Evolutionary conservation across 2,797 vertebrate genomes (phyloP).

Genomic region (Bryconaethiops microstoma): DNA sequence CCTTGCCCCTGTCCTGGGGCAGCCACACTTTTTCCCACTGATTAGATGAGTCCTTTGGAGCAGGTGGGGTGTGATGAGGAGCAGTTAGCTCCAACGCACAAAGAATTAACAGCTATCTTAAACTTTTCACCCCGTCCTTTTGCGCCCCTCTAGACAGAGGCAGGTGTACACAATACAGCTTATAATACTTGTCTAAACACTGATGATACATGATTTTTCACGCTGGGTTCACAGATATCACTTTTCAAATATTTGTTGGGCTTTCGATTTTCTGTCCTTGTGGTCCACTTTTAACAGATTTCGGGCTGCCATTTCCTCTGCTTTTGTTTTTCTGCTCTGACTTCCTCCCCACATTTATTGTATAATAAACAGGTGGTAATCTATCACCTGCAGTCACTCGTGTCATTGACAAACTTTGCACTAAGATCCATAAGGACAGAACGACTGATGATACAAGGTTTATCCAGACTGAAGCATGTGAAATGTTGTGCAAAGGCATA

Average conservation of each 20-base stretch:
- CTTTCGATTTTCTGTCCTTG: not conserved
- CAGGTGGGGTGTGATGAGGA: not conserved
- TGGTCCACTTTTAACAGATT: not conserved
- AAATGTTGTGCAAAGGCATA: no score
- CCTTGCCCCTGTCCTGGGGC: constrained; percentile 26
- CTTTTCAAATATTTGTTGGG: not conserved
- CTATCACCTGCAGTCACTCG: not conserved
- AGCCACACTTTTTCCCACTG: constrained; percentile 8
- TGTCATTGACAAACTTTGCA: not conserved
- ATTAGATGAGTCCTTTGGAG: constrained; percentile 40
- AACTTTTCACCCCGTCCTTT: constrained; percentile 27
- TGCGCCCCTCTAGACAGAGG: constrained; percentile 16
- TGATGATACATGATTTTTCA: not conserved
- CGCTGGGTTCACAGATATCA: not conserved
- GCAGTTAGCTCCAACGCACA: no score
- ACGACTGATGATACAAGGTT: not conserved
- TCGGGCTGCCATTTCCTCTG: not conserved
- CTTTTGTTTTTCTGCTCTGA: not conserved
- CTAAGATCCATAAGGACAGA: not conserved
- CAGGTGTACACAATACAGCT: constrained; percentile 14
- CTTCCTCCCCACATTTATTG: not conserved
- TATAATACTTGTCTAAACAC: not conserved
- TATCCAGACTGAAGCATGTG: not conserved
- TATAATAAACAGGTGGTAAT: not conserved
- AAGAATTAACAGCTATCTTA: no score